These are phyloP conservation scores for Whitmania pigra DNA, from an alignment of 1,140 invertebrate species.

Conservation along the genomic window DNA sequence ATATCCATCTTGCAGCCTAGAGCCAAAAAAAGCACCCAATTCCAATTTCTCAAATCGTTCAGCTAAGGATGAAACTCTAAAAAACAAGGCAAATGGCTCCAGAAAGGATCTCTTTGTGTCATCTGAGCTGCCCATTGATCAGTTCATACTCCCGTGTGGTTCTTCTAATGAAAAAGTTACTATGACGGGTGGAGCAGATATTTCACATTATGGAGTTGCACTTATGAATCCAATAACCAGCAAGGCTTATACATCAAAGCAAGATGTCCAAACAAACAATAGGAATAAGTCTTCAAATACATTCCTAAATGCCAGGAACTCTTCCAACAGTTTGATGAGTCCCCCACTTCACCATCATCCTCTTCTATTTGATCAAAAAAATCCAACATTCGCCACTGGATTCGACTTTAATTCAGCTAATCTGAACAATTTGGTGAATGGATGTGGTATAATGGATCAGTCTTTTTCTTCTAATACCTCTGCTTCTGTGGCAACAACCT, in stretches of 20 bases:
- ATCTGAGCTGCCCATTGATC: not conserved
- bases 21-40: not conserved
- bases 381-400: not conserved
- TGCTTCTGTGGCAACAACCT: slow-evolving; percentile 1
- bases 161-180: not conserved
- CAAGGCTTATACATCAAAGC: not conserved
- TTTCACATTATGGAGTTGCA: not conserved
- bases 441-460: slow-evolving; percentile 9
- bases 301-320: slow-evolving; percentile 1
- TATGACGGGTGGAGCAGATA: not conserved
- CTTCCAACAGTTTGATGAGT: not conserved
- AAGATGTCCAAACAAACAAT: slow-evolving; percentile 4
- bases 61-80: not conserved
- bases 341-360: slow-evolving; percentile 8
- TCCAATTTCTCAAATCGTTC: slow-evolving; percentile 1
- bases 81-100: not conserved
- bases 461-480: not conserved
- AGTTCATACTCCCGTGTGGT: not conserved
- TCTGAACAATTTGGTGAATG: not conserved
- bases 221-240: not conserved
- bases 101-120: slow-evolving; percentile 8
- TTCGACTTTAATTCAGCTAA: not conserved
- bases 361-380: slow-evolving; percentile 9
- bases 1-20: slow-evolving; percentile 7
- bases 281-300: not conserved